Percentiles rank a stretch among this genome's conserved stretches.
Conservation (phyloP, 2,797 vertebrate genomes). For the Oceanodroma leucorhoa region DNA sequence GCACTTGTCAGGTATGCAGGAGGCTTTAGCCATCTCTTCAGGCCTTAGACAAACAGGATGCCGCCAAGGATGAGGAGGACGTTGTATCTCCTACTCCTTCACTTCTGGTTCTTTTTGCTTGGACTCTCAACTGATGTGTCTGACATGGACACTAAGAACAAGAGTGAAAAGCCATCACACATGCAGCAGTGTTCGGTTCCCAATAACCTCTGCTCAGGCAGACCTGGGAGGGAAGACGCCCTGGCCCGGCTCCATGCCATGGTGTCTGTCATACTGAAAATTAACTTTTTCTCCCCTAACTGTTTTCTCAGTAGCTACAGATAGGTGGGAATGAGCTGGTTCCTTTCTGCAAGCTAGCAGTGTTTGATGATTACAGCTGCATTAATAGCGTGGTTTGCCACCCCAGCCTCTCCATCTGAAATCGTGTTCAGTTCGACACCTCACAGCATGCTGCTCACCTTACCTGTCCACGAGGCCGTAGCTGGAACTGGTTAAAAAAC, state of each 20-base stretch:
- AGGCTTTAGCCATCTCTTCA: not conserved
- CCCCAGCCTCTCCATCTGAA: not conserved
- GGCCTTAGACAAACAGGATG: not conserved
- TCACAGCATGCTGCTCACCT: not conserved
- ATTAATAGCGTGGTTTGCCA: not conserved
- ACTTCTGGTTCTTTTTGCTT: not conserved
- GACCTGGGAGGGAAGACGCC: not conserved
- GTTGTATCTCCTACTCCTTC: not conserved
- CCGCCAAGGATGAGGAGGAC: not conserved
- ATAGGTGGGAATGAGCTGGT: not conserved
- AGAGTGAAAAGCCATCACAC: not conserved
- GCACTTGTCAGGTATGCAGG: not conserved
- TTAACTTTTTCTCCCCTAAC: not conserved
- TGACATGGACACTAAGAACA: not conserved
- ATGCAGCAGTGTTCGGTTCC: not conserved
- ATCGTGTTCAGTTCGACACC: not conserved
- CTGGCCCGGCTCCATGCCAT: not conserved
- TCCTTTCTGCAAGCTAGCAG: not conserved
- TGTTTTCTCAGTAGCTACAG: not conserved
- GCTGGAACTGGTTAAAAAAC: not conserved
- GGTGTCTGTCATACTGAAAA: not conserved
- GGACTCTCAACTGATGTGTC: not conserved
- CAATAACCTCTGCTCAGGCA: not conserved
- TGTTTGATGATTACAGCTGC: not conserved
- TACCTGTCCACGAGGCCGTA: fast-evolving